Evolutionary conservation across 2,888 invertebrate genomes (phyloP).

Genomic region (Lithophane semibrunnea): DNA sequence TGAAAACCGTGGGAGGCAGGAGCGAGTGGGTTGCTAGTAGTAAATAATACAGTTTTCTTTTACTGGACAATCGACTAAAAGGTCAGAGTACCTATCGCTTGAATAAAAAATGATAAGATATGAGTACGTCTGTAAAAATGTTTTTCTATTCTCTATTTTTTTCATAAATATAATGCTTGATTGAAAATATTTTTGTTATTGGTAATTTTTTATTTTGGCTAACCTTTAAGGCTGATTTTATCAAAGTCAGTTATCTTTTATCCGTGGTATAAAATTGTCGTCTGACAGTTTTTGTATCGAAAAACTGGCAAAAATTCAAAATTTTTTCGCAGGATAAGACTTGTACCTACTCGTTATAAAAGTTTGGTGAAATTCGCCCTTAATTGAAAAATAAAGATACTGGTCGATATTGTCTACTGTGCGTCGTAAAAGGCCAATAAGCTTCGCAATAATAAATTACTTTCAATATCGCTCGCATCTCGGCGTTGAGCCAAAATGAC

Average conservation of each 20-base stretch:
- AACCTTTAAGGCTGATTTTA: not conserved
- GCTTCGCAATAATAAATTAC: not conserved
- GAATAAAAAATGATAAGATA: conserved; percentile 32
- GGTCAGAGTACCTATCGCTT: conserved; percentile 18
- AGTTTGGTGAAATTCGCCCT: no score
- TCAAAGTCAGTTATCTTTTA: no score
- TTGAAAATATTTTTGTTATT: conserved; percentile 31
- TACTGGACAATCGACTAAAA: conserved; percentile 7
- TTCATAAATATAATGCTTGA: conserved; percentile 26
- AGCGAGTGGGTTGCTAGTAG: no score
- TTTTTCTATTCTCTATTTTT: conserved; percentile 3
- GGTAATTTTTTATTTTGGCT: not conserved
- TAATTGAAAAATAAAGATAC: not conserved
- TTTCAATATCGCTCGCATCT: not conserved
- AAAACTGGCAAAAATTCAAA: no score
- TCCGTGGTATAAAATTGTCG: no score
- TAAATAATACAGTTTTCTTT: not conserved
- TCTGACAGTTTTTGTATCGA: no score
- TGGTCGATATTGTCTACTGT: not conserved
- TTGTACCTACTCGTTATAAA: no score
- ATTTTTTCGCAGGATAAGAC: no score
- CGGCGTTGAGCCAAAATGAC: conserved; percentile 7
- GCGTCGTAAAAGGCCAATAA: not conserved
- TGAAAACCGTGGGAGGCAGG: no score
- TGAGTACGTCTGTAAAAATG: conserved; percentile 27